Evolutionary conservation across 2,888 invertebrate species (phyloP).

Genomic region (Drosophila putrida): DNA sequence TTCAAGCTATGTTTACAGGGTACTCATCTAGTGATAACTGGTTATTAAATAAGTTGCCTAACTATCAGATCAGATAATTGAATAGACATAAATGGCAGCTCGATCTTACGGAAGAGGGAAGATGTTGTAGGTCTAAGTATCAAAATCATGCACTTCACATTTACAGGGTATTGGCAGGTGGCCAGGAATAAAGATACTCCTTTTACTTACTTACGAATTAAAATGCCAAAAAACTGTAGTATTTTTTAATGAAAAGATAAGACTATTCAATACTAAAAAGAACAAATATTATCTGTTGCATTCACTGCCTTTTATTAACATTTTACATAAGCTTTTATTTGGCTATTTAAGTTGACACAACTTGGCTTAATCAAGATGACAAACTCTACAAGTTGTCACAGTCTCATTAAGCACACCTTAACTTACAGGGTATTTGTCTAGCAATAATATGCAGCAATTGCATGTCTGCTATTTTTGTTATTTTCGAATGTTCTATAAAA

Average conservation of each 20-base stretch:
- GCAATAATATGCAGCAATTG: not conserved
- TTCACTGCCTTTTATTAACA: not conserved
- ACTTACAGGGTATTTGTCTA: constrained; percentile 37
- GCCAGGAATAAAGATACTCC: too few relatives aligned
- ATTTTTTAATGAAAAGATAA: too few relatives aligned
- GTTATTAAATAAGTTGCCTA: not conserved
- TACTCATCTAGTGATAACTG: not conserved
- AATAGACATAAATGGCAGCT: not conserved
- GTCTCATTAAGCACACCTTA: not conserved
- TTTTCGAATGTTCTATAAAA: constrained; percentile 72
- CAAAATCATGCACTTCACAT: not conserved
- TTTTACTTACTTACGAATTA: too few relatives aligned
- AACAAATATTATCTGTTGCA: too few relatives aligned
- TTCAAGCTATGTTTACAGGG: constrained; percentile 1
- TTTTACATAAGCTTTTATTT: not conserved
- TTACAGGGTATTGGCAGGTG: constrained; percentile 32
- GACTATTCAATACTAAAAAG: too few relatives aligned
- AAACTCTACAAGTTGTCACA: not conserved
- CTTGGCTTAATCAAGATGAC: not conserved
- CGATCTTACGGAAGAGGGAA: not conserved
- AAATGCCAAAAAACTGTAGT: too few relatives aligned
- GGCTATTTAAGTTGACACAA: not conserved
- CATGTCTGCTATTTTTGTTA: constrained; percentile 11
- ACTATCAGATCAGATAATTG: constrained; percentile 5
- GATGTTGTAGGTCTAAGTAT: not conserved